phyloP scores from a whole-genome alignment of 2,888 invertebrate species.

The Phymatocera aterrima region DNA sequence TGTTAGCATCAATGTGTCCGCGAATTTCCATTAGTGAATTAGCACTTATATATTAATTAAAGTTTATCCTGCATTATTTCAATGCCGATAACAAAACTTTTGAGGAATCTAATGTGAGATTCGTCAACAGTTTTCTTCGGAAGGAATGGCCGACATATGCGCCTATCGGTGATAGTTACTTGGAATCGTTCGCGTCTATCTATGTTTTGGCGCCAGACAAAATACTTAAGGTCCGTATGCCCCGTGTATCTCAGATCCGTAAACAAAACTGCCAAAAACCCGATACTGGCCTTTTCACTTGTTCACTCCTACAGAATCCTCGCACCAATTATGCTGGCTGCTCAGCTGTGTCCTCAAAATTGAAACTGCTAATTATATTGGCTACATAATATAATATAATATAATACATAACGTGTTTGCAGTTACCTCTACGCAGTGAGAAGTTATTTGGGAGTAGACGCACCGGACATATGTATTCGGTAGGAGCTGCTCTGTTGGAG shows the following conservation, averaged over 20 bases:
- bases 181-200: background rate
- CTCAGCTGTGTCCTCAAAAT: conserved; percentile 14
- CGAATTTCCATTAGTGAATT: too few relatives aligned
- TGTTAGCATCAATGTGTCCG: too few relatives aligned
- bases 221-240: background rate
- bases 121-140: background rate
- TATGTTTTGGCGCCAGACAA: background rate
- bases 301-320: background rate
- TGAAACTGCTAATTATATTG: conserved; percentile 34
- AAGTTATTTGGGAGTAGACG: background rate
- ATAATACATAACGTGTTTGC: conserved; percentile 7
- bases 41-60: too few relatives aligned
- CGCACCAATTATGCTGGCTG: conserved; percentile 30
- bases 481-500: background rate
- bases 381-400: too few relatives aligned
- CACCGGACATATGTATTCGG: background rate
- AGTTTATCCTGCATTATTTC: background rate
- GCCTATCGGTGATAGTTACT: background rate
- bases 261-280: background rate
- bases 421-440: background rate
- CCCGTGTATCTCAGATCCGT: background rate
- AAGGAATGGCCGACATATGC: background rate
- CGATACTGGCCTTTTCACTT: background rate
- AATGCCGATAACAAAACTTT: background rate
- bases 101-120: background rate